phyloP scores from a whole-genome alignment of 2,113 vertebrate species.

The Orthonyx spaldingii region DNA sequence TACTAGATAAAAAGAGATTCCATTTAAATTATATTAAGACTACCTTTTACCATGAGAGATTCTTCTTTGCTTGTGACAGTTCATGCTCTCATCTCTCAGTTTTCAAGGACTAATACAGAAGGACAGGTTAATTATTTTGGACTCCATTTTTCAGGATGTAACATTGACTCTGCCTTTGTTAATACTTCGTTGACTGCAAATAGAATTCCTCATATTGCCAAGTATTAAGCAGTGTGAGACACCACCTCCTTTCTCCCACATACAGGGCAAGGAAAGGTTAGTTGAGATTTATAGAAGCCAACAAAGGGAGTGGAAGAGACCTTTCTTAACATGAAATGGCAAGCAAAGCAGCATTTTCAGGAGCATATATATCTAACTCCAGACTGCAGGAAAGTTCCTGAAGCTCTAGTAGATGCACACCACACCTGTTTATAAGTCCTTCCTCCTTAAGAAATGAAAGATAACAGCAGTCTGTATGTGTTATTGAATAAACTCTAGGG shows the following conservation, averaged over 20 bases:
- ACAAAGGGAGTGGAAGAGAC: not conserved
- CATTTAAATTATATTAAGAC: not conserved
- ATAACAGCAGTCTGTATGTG: not conserved
- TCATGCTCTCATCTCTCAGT: not conserved
- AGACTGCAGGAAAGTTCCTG: not conserved
- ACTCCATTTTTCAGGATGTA: not conserved
- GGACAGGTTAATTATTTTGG: not conserved
- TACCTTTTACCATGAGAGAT: not conserved
- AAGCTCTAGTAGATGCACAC: not conserved
- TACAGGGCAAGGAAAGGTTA: not conserved
- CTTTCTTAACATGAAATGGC: not conserved
- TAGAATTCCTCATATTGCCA: not conserved
- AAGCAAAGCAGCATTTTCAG: not conserved
- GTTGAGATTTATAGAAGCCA: not conserved
- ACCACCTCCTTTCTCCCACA: not conserved
- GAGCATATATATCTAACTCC: not conserved
- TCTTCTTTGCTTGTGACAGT: not conserved
- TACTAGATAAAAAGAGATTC: not conserved
- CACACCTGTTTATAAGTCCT: not conserved
- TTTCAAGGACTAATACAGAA: not conserved
- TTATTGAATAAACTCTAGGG: not conserved
- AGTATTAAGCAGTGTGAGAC: not conserved
- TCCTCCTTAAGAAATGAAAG: not conserved
- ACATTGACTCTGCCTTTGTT: not conserved
- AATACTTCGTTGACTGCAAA: not conserved